phyloP scores from a whole-genome alignment of 2,888 invertebrate species.

The Philaethria dido region DNA sequence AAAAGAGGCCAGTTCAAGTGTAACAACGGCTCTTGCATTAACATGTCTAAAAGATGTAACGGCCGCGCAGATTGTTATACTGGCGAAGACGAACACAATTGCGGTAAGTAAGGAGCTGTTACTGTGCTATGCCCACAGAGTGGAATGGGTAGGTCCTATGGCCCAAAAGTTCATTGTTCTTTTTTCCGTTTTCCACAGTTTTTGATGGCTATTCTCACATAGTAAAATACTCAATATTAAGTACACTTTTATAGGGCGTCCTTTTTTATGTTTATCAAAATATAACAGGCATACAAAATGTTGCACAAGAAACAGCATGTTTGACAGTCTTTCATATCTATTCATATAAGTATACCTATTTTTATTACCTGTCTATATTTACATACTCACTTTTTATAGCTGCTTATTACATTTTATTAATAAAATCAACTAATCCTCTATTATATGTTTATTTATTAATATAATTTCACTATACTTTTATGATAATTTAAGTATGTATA shows the following conservation, averaged over 20 bases:
- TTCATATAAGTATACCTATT: background rate
- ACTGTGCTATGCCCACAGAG: background rate
- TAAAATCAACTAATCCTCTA: background rate
- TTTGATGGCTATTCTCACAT: background rate
- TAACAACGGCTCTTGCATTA: conserved; percentile 87
- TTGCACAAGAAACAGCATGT: background rate
- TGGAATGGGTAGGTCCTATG: background rate
- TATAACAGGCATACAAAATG: background rate
- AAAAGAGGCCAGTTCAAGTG: conserved; percentile 82
- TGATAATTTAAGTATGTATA: conserved; percentile 10
- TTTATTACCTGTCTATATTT: background rate
- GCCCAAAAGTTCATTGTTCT: background rate
- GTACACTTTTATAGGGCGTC: background rate
- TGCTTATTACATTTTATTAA: background rate
- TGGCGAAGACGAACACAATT: conserved; percentile 85
- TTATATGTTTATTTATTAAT: background rate
- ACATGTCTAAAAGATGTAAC: conserved; percentile 86
- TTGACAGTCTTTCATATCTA: background rate
- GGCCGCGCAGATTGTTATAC: conserved; percentile 83
- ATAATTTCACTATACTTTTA: background rate
- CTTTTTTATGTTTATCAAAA: background rate
- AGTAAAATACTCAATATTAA: too few species aligned
- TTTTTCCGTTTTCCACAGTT: background rate
- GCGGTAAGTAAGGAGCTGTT: conserved; percentile 61
- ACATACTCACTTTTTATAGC: background rate